A percentile compares a stretch with the other conserved stretches of the same genome.
Evolutionary conservation across 2,888 invertebrate species (phyloP).

Genomic region (Ophonus ardosiacus): DNA sequence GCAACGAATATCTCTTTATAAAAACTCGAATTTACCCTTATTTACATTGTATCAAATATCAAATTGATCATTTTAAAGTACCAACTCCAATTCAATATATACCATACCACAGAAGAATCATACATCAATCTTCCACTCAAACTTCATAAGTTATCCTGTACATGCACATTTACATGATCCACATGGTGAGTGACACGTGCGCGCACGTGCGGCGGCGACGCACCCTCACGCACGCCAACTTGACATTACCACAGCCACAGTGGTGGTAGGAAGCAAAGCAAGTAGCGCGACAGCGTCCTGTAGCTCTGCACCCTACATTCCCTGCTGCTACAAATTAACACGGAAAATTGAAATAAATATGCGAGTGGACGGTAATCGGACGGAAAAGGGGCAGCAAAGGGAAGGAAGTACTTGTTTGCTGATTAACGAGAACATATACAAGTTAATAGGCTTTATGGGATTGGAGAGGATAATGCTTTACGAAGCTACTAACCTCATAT

Average conservation of each 20-base stretch:
- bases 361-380: conserved; percentile 40
- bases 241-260: conserved; percentile 42
- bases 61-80: conserved; percentile 7
- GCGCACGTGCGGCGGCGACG: conserved; percentile 29
- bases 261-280: not conserved
- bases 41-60: conserved; percentile 18
- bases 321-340: conserved; percentile 35
- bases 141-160: conserved; percentile 24
- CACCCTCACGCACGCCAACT: conserved; percentile 51
- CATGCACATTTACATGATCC: conserved; percentile 8
- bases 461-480: conserved; percentile 1
- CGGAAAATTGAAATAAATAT: conserved; percentile 55
- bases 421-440: conserved; percentile 5
- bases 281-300: not conserved
- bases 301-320: not conserved
- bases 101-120: conserved; percentile 6
- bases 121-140: conserved; percentile 37
- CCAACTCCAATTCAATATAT: not conserved
- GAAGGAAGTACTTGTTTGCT: conserved; percentile 43
- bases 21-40: not conserved
- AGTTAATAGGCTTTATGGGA: conserved; percentile 24
- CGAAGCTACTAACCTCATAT: not conserved
- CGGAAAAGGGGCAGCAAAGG: conserved; percentile 36
- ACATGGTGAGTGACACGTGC: conserved; percentile 10
- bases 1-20: too few species aligned